A percentile compares a stretch with the other conserved stretches of the same genome.
phyloP scores from a whole-genome alignment of 2,113 vertebrate genomes.

The Drymodes brunneopygia region DNA sequence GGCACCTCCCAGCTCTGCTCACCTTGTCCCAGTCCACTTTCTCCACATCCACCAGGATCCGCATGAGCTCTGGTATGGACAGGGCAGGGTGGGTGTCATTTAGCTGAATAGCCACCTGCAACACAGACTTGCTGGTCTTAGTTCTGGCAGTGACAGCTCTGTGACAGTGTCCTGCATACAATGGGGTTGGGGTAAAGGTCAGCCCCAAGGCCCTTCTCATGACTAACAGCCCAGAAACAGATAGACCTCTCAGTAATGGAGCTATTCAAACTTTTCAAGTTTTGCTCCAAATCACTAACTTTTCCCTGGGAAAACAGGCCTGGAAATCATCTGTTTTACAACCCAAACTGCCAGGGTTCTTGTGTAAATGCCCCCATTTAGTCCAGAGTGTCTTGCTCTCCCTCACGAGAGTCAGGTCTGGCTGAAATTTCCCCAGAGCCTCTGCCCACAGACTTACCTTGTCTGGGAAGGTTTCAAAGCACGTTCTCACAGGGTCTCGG shows the following conservation, averaged over 20 bases:
- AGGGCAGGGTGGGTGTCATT: constrained; percentile 88
- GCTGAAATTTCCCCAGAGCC: rapidly evolving
- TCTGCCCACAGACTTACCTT: constrained; percentile 69
- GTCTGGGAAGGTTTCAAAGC: constrained; percentile 82
- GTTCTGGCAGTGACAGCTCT: background rate
- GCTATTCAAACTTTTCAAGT: background rate
- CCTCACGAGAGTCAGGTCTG: background rate
- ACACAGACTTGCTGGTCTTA: background rate
- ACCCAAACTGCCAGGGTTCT: background rate
- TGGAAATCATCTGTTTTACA: background rate
- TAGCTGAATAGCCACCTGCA: constrained; percentile 86
- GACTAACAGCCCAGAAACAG: background rate
- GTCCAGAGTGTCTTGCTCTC: background rate
- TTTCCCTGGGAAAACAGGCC: background rate
- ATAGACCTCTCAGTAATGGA: background rate
- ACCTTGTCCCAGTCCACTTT: constrained; percentile 86
- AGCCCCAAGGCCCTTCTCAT: background rate
- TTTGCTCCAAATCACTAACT: background rate
- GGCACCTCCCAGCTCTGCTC: background rate
- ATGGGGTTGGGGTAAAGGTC: rapidly evolving
- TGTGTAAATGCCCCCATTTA: background rate
- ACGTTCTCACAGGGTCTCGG: constrained; percentile 81
- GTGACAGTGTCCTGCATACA: background rate
- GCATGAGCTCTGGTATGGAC: constrained; percentile 87
- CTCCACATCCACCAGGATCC: constrained; percentile 85